Percentiles rank a stretch among this genome's conserved stretches.
phyloP scores from a whole-genome alignment of 2,113 vertebrate species.

The Vulpes ferrilata region DNA sequence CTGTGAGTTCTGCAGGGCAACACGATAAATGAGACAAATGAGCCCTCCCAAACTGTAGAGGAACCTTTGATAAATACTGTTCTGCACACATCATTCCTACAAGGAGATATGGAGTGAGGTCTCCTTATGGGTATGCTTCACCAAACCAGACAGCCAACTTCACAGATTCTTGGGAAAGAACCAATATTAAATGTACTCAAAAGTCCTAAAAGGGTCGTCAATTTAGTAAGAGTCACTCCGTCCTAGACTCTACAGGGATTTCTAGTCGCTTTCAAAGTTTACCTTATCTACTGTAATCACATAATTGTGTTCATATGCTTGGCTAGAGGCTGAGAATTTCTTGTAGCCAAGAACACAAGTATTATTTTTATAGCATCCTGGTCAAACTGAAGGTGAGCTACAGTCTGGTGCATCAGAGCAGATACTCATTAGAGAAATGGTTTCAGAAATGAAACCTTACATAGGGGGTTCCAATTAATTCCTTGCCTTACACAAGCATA shows the following conservation, averaged over 20 bases:
- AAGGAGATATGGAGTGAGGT: rapidly evolving
- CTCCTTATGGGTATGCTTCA: background rate
- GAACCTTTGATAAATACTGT: background rate
- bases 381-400: background rate
- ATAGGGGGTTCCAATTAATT: background rate
- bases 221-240: background rate
- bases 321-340: background rate
- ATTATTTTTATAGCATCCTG: background rate
- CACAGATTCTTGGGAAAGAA: background rate
- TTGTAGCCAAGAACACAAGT: background rate
- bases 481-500: background rate
- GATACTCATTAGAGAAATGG: background rate
- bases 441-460: background rate
- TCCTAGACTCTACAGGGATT: background rate
- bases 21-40: background rate
- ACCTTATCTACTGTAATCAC: background rate
- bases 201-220: background rate
- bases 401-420: background rate
- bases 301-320: background rate
- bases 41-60: background rate
- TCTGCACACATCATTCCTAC: too few relatives aligned
- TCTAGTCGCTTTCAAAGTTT: background rate
- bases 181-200: background rate
- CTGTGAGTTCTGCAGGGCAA: background rate
- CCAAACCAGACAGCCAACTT: background rate